Percentiles rank a stretch among this genome's conserved stretches.
Conservation (phyloP, 2,797 vertebrate genomes). For the Hipposideros larvatus region DNA sequence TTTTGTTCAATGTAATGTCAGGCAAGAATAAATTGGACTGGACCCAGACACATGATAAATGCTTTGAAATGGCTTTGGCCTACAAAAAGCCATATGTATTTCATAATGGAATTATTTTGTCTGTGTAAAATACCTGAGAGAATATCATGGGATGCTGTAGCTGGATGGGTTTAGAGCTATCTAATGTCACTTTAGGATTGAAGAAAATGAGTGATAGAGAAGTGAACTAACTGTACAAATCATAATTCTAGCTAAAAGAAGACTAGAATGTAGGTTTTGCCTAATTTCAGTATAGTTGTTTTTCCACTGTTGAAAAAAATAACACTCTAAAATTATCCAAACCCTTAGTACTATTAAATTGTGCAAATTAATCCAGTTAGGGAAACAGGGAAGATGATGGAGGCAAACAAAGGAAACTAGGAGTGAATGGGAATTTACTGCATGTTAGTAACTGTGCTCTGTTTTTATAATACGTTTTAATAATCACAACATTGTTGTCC, state of each 20-base stretch:
- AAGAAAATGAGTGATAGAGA: not conserved
- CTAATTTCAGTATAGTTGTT: not conserved
- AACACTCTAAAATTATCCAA: not conserved
- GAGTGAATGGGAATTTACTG: not conserved
- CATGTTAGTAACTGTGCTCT: not conserved
- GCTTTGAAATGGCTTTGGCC: not conserved
- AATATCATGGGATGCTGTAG: not conserved
- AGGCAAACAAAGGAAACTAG: not conserved
- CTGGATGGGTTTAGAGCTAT: not conserved
- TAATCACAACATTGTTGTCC: not conserved
- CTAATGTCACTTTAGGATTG: not conserved
- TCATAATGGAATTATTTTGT: not conserved
- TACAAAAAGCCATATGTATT: not conserved
- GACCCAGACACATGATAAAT: not conserved
- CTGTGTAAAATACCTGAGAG: not conserved
- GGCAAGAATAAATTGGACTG: not conserved
- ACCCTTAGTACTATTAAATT: not conserved
- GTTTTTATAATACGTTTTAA: not conserved
- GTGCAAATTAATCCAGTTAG: not conserved
- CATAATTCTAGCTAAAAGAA: not conserved
- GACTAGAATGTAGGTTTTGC: not conserved
- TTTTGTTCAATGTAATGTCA: constrained; percentile 18
- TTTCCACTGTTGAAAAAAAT: not conserved
- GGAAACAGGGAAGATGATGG: not conserved
- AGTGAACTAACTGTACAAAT: not conserved